Evolutionary conservation across 2,797 vertebrate genomes (phyloP).

Genomic region (Enteromius fasciolatus): DNA sequence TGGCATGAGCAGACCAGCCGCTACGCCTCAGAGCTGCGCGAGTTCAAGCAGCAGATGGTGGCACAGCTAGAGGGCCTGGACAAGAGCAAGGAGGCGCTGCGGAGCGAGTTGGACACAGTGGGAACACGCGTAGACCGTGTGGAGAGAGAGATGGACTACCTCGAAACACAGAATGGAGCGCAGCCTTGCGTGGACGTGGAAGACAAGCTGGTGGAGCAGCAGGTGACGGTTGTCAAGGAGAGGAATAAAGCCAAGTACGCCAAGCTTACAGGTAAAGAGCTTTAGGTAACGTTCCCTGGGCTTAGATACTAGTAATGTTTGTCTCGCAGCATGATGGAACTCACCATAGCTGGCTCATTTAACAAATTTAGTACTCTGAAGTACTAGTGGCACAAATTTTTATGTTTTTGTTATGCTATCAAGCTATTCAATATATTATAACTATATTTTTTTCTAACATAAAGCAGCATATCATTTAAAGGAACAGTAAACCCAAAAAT

Average conservation of each 20-base stretch:
- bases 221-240: constrained; percentile 84
- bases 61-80: constrained; percentile 89
- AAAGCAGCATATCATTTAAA: neutral
- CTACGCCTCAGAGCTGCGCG: constrained; percentile 90
- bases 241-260: constrained; percentile 88
- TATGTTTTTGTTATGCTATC: neutral
- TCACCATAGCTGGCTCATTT: neutral
- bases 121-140: constrained; percentile 89
- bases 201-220: constrained; percentile 88
- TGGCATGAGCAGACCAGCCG: constrained; percentile 95
- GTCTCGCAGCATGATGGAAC: neutral
- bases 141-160: constrained; percentile 94
- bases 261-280: constrained; percentile 85
- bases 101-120: constrained; percentile 82
- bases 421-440: neutral
- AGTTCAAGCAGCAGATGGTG: constrained; percentile 95
- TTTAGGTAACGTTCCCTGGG: neutral
- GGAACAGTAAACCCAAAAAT: too few relatives aligned
- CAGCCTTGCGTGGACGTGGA: constrained; percentile 92
- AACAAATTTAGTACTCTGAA: neutral
- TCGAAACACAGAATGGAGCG: constrained; percentile 91
- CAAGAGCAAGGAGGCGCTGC: constrained; percentile 88
- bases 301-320: constrained; percentile 6
- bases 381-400: neutral
- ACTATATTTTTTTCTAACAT: neutral